Evolutionary conservation across 1,140 invertebrate genomes (phyloP), one percentile per base, ranked within the genome.

Genomic region (Musca vetustissima): DNA sequence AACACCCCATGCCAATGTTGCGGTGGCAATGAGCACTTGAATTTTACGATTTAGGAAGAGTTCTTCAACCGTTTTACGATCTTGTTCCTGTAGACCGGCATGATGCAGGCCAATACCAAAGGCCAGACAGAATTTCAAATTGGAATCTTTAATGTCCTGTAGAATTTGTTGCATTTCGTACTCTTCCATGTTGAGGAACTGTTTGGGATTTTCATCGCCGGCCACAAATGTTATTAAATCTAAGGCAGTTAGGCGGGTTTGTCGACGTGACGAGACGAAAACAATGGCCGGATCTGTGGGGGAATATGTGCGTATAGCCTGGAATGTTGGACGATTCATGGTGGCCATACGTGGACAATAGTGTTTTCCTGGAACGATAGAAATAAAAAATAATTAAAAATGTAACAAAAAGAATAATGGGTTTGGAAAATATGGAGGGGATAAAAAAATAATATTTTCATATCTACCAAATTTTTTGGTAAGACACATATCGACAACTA

Each of bases 101-200:
- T 99, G 98, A 87, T 99, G 98, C 68, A 99, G 90, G 13, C 97
- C 98, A 75, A 99, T 98, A 8, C 98, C 98, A 86, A 99, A 99
- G 0, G 94, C 91, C 15, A 99, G 85, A 0, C 95, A 96, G 48
- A 98, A 86, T 81, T 97, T 96, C 6, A 99, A 86, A 85, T 98
- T 98, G 0, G 90, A 87, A 78, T 99, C 98, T 73, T 89, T 89
- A 4, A 98, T 90, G 83, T 90, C 89, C 73, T 88, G 83, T 22
- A 93, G 77, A 19, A 94, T 89, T 50, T 87, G 86, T 64, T 92
- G 88, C 87, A 97, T 94, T 83, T 97, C 91, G 13, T 88, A 83
- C 66, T 98, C 94, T 8, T 87, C 84, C 86, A 97, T 95, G 74
- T 95, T 91, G 0, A 99, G 79, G 93, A 97, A 99, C 83, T 98